A percentile compares a stretch with the other conserved stretches of the same genome.
Evolutionary conservation across 2,113 vertebrate species (phyloP).

Genomic region (Kryptolebias marmoratus): DNA sequence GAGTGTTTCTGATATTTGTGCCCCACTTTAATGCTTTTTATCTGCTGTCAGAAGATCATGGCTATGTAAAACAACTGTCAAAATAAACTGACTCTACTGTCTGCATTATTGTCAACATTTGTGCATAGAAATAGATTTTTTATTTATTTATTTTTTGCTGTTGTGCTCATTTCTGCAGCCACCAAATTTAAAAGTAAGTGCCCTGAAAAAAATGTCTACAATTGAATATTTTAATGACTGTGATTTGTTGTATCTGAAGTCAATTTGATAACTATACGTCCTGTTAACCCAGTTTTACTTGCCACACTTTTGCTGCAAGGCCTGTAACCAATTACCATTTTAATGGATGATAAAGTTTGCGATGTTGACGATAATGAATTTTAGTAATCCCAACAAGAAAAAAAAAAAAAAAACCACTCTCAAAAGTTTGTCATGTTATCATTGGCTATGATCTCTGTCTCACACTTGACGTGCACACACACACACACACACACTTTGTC

Average conservation of each 20-base stretch:
- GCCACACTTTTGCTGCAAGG: conserved; percentile 21
- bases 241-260: background rate
- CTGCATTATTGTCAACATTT: no score
- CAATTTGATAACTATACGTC: conserved; percentile 15
- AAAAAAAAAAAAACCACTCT: conserved; percentile 30
- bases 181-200: no score
- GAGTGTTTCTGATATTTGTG: no score
- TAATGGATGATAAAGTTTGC: conserved; percentile 50
- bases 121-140: no score
- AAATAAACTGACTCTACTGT: no score
- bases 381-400: conserved; percentile 62
- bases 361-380: conserved; percentile 68
- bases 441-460: conserved; percentile 51
- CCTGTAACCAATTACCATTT: conserved; percentile 62
- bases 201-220: no score
- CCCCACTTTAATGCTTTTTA: background rate
- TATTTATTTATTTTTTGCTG: no score
- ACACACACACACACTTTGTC: conserved; percentile 29
- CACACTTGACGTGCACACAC: background rate
- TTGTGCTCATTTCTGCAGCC: no score
- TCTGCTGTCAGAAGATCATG: no score
- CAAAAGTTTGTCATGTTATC: conserved; percentile 76
- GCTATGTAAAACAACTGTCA: no score
- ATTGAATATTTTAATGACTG: no score
- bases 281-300: conserved; percentile 35